Conservation (phyloP, 2,888 invertebrate species). For the Drosophila yooni region DNA sequence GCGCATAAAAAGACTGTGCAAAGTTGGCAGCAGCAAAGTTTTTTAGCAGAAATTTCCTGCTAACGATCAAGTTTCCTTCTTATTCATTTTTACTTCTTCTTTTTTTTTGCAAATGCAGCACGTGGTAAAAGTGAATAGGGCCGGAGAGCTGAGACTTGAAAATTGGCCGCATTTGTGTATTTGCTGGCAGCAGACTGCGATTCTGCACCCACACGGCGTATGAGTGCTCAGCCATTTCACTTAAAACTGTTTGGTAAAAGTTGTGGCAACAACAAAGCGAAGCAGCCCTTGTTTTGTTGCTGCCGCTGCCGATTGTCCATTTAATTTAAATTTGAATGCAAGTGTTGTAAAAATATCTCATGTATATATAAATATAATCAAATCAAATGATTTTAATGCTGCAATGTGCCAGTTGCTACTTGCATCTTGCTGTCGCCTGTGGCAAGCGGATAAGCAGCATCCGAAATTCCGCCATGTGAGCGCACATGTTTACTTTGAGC, state of each 20-base stretch:
- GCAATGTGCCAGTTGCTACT: slow-evolving; percentile 24
- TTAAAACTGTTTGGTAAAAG: slow-evolving; percentile 52
- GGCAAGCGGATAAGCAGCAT: slow-evolving; percentile 47
- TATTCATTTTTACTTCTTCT: slow-evolving; percentile 8
- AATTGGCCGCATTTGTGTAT: slow-evolving; percentile 70
- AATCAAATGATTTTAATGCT: slow-evolving; percentile 26
- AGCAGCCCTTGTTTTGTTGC: slow-evolving; percentile 13
- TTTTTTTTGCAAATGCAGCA: slow-evolving; percentile 27
- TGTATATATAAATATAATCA: not conserved
- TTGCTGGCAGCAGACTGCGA: slow-evolving; percentile 27
- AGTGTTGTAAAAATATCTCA: slow-evolving; percentile 26
- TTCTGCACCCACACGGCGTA: slow-evolving; percentile 40
- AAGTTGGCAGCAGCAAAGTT: slow-evolving; percentile 63
- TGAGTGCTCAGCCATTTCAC: slow-evolving; percentile 56
- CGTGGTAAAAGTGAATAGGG: slow-evolving; percentile 40
- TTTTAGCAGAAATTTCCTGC: slow-evolving; percentile 69
- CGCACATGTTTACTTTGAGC: slow-evolving; percentile 35
- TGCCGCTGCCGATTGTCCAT: slow-evolving; percentile 47
- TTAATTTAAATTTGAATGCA: slow-evolving; percentile 57
- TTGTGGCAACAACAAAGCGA: slow-evolving; percentile 31
- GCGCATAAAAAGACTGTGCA: slow-evolving; percentile 71
- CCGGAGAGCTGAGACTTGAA: slow-evolving; percentile 45
- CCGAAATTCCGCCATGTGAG: slow-evolving; percentile 29
- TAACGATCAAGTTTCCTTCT: slow-evolving; percentile 71
- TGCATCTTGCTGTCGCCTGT: slow-evolving; percentile 40